Conservation (phyloP, 1,140 invertebrate genomes). For the Neodiprion pinetum region DNA sequence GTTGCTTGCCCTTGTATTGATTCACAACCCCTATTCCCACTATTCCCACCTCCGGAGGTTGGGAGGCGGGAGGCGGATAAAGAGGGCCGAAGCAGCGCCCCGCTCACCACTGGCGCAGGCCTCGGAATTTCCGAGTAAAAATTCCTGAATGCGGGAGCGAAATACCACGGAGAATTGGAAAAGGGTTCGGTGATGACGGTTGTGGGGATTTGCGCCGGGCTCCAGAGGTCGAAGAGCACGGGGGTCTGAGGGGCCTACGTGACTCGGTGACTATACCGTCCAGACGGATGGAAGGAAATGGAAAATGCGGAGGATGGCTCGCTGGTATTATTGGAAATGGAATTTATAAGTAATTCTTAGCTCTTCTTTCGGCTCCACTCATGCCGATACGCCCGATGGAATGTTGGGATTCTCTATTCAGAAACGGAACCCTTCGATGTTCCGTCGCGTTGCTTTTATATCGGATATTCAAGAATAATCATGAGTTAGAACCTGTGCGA, state of each 20-base stretch:
- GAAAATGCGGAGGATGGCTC: neutral
- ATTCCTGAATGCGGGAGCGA: slow-evolving; percentile 6
- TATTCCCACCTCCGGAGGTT: slow-evolving; percentile 38
- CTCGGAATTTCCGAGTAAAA: slow-evolving; percentile 12
- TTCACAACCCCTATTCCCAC: slow-evolving; percentile 49
- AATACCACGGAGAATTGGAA: slow-evolving; percentile 3
- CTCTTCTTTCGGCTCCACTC: too few species aligned
- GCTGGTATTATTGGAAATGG: neutral
- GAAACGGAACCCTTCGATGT: too few species aligned
- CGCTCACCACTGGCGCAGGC: slow-evolving; percentile 12
- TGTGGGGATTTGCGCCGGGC: neutral
- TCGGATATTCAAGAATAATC: too few species aligned
- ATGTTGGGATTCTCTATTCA: too few species aligned
- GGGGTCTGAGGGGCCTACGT: neutral
- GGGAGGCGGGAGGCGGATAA: slow-evolving; percentile 23
- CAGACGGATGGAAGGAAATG: neutral
- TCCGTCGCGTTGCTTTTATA: too few species aligned
- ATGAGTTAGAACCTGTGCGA: too few species aligned
- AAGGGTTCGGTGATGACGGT: neutral
- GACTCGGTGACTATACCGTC: neutral
- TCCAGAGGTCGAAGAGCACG: neutral
- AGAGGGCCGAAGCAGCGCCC: slow-evolving; percentile 17
- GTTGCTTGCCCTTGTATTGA: slow-evolving; percentile 53
- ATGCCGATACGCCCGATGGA: too few species aligned
- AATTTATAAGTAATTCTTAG: neutral